Evolutionary conservation across 1,140 invertebrate species (phyloP), one percentile per base, ranked within the genome.

Genomic region (Pectinophora gossypiella): DNA sequence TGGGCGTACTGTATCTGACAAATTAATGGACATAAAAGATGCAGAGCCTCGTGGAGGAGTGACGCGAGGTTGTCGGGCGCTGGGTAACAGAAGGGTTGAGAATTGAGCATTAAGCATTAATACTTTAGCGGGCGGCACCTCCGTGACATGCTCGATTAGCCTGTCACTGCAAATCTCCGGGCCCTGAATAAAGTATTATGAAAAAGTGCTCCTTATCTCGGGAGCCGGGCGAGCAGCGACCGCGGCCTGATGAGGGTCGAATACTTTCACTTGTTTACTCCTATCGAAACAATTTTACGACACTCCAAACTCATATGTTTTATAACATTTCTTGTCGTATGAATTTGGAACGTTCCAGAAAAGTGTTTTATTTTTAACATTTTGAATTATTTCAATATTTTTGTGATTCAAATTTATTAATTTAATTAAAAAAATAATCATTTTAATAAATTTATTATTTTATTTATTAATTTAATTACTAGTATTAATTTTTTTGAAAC

Each of bases 11-110:
- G 27, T 51, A 64, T 70, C 69, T 75, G 64, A 74, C 75, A 86
- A 81, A 86, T 86, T 79, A 86, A 84, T 77, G 79, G 70, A 73
- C 76, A 83, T 86, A 66, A 86, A 84, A 78, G 58, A 83, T 86
- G 76, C 79, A 86, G 40, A 68, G 68, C 65, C 58, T 57, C 68
- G 66, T 47, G 57, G 68, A 60, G 73, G 79, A 86, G 75, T 86
- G 80, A 86, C 83, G 73, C 48, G 58, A 50, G 75, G 72, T 70
- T 75, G 80, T 72, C 78, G 81, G 75, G 75, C 62, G 74, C 61
- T 56, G 58, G 63, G 70, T 61, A 74, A 72, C 76, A 72, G 77
- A 86, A 83, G 79, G 81, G 78, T 85, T 84, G 72, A 73, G n/a
- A n/a, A n/a, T n/a, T n/a, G n/a, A n/a, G n/a, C n/a, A n/a, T n/a